Conservation (phyloP, 2,113 vertebrate genomes). For the Heptranchias perlo region DNA sequence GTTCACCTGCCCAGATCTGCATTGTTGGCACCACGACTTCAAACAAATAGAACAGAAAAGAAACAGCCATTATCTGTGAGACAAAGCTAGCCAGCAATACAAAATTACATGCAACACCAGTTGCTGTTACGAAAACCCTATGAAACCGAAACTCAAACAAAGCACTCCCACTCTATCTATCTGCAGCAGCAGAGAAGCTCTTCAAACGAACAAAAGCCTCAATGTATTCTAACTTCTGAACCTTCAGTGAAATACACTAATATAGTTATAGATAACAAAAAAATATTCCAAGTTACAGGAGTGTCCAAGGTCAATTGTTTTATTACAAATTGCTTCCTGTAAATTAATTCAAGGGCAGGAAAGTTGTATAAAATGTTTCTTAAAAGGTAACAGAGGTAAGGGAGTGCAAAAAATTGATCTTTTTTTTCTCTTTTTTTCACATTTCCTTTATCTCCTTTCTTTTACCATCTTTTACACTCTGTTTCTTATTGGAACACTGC, state of each 20-base stretch:
- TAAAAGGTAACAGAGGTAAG: background rate
- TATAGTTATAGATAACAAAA: background rate
- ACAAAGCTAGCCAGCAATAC: background rate
- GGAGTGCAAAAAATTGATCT: background rate
- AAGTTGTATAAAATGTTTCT: background rate
- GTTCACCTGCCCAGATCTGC: background rate
- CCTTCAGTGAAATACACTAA: background rate
- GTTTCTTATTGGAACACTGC: background rate
- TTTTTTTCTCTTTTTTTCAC: background rate
- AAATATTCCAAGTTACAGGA: background rate
- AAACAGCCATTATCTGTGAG: background rate
- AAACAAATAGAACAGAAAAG: background rate
- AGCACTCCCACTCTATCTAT: background rate
- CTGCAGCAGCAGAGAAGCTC: background rate
- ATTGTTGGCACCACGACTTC: background rate
- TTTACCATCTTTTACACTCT: background rate
- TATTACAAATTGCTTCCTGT: background rate
- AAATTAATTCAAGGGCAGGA: background rate
- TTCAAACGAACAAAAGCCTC: background rate
- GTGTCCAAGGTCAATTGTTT: background rate
- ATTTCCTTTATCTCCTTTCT: background rate
- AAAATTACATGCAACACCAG: background rate
- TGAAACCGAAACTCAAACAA: conserved; percentile 8
- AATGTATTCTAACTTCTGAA: background rate
- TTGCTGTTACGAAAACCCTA: background rate